A percentile compares a stretch with the other conserved stretches of the same genome.
These are phyloP conservation scores for Rhagoletis zephyria DNA, from an alignment of 1,140 invertebrate genomes.

Conservation along the genomic window DNA sequence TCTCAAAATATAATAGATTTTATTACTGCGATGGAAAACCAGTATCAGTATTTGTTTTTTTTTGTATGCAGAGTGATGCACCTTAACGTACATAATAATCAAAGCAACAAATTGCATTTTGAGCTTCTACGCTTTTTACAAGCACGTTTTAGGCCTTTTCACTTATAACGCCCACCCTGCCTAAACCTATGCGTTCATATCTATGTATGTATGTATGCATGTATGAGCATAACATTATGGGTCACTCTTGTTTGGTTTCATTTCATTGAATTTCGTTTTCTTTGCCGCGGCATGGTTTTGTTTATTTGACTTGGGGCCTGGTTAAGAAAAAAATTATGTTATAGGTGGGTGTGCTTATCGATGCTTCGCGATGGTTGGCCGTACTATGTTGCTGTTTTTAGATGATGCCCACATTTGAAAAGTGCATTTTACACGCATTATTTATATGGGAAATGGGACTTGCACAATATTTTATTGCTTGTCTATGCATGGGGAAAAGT, in stretches of 20 bases:
- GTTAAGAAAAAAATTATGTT: conserved; percentile 20
- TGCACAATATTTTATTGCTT: not conserved
- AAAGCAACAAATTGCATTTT: not conserved
- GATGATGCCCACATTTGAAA: not conserved
- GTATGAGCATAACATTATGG: not conserved
- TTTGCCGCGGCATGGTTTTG: not conserved
- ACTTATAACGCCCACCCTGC: not conserved
- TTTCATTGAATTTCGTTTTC: conserved; percentile 8
- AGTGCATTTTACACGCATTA: not conserved
- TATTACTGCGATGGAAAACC: no score
- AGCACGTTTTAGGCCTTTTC: not conserved
- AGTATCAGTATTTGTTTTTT: no score
- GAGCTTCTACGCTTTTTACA: not conserved
- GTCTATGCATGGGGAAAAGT: not conserved
- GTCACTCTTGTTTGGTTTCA: not conserved
- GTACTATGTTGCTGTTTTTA: not conserved
- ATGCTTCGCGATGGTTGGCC: not conserved
- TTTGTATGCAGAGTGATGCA: no score
- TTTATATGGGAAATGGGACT: not conserved
- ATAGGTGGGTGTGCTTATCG: not conserved
- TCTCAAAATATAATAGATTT: no score
- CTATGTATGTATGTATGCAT: not conserved
- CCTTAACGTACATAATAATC: not conserved
- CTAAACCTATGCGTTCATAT: not conserved
- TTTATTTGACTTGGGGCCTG: not conserved